Evolutionary conservation across 2,797 vertebrate species (phyloP).

Genomic region (Gymnopithys bicolor): DNA sequence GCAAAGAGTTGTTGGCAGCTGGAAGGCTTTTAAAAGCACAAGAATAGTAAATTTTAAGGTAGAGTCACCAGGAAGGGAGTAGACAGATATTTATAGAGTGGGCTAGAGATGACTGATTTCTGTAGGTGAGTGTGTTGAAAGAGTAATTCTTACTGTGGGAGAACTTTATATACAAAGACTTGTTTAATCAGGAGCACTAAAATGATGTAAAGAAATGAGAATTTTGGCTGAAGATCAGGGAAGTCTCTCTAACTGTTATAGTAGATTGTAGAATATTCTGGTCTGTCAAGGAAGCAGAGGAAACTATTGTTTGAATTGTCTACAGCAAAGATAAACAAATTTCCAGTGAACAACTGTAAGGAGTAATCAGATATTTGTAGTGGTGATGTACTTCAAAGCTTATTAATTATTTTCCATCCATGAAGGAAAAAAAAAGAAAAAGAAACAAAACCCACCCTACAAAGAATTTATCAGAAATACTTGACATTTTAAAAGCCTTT

Average conservation of each 20-base stretch:
- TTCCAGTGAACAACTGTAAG: not conserved
- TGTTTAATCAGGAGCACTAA: not conserved
- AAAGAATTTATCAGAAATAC: not conserved
- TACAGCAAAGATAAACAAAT: slow-evolving; percentile 36
- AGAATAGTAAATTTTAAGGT: not conserved
- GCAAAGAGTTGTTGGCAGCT: not conserved
- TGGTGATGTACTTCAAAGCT: not conserved
- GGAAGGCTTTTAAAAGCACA: not conserved
- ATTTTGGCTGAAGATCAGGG: not conserved
- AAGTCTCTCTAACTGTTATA: not conserved
- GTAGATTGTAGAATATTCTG: not conserved
- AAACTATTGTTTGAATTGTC: slow-evolving; percentile 44
- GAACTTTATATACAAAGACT: not conserved
- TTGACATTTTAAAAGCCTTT: slow-evolving; percentile 6
- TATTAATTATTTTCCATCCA: not conserved
- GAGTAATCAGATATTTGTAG: not conserved
- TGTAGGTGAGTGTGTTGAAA: not conserved
- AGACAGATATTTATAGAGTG: rapidly evolving
- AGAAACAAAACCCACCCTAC: not conserved
- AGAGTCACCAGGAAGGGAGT: not conserved
- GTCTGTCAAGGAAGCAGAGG: not conserved
- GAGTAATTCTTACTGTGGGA: not conserved
- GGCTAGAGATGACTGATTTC: not conserved
- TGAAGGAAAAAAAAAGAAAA: not conserved
- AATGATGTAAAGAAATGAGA: slow-evolving; percentile 5